Percentiles rank a stretch among this genome's conserved stretches.
These are phyloP conservation scores for Microtus oregoni DNA, from an alignment of 2,113 vertebrate genomes.

Conservation along the genomic window DNA sequence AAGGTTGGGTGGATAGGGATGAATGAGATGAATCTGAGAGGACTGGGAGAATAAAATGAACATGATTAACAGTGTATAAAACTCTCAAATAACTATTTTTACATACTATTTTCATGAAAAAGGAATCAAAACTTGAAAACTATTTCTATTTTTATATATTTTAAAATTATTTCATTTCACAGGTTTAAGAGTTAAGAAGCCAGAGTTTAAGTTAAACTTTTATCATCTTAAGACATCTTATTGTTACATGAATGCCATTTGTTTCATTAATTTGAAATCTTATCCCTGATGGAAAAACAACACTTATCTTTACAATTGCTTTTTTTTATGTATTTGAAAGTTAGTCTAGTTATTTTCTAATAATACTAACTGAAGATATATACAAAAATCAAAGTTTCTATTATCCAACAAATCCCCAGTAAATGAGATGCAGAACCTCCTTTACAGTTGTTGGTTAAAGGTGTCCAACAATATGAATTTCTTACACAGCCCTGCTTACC, in stretches of 20 bases:
- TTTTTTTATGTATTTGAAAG: background rate
- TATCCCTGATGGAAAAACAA: background rate
- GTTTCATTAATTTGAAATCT: background rate
- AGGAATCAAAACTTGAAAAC: background rate
- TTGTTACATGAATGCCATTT: conserved; percentile 16
- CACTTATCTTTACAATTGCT: background rate
- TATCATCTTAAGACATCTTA: background rate
- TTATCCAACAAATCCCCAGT: background rate
- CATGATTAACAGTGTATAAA: background rate
- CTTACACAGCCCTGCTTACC: background rate
- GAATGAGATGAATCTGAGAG: background rate
- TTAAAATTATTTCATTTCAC: background rate
- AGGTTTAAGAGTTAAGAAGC: background rate
- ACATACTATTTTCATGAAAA: background rate
- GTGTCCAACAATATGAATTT: background rate
- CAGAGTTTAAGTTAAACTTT: background rate
- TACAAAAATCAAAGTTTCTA: background rate
- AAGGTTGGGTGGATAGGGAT: background rate
- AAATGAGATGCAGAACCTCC: background rate
- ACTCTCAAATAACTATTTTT: background rate
- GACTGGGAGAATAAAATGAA: background rate
- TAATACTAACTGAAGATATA: background rate
- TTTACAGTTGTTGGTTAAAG: background rate
- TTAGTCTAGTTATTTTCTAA: background rate
- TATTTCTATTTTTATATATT: background rate